Base-by-base conservation (phyloP, 2,888 invertebrate genomes). In the Caenorhabditis afra region DNA sequence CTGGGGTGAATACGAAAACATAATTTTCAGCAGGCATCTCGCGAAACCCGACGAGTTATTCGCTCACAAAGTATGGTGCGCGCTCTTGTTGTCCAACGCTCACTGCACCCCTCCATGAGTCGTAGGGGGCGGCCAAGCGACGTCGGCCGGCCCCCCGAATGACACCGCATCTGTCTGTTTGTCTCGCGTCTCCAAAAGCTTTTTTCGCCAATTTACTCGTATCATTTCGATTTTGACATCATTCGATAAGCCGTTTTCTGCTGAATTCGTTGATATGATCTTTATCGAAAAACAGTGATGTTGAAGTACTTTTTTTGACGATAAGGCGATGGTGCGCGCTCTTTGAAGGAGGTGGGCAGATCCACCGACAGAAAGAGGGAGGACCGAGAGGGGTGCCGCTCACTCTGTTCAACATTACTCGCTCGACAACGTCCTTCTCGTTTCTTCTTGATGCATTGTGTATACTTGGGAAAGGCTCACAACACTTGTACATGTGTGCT, bases 371-470 rank as follows among this genome's bases (percentile, higher is more conserved):
- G 45, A 37, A 58, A 64, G 61, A 55, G 58, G 67, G 79, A 59
- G 73, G 73, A 55, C 66, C 52, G 73, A 73, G 79, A 68, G 79
- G 79, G 71, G 62, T 67, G 75, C 64, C 80, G 75, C 80, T 75
- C 75, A 76, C 80, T 74, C 75, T 74, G 70, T 75, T 80, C 80
- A 62, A 67, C 80, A 80, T 75, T 80, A 80, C 80, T 80, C 80
- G 65, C 55, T 70, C 55, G 71, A 67, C 75, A 66, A 74, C 70
- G 75, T 80, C 73, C 80, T 75, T 74, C 75, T 62, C 75, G 71
- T 75, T 80, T 75, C 68, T 76, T 80, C 68, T 79, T 73, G 79
- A 79, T 73, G 79, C 73, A 65, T 70, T 79, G 75, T 70, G 68
- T 79, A 74, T 79, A 75, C 70, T 55, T 64, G 67, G 64, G 53